Base-by-base conservation (phyloP, 2,113 vertebrate species). In the Urocitellus parryii region DNA sequence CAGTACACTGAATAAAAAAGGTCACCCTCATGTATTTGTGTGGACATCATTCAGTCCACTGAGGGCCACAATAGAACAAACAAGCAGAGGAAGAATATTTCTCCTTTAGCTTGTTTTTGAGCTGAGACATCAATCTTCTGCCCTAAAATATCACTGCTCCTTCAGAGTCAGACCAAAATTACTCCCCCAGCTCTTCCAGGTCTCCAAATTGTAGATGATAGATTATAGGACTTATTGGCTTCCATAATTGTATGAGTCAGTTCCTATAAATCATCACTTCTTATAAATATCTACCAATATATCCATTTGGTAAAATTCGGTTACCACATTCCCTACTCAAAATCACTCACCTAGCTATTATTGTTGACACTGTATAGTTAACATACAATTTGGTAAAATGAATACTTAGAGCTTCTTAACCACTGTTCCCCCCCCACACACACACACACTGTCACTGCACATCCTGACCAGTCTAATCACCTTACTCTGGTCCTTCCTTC, bases 331-430 rank as follows among this genome's bases (percentile, higher is more conserved):
- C 53, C 34, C 34, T 18, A 48, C 27, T 65, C 22, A 83, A 45
- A 91, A 95, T n/a, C 68, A 61, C 29, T 63, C 12, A 48, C 17
- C n/a, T 63, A 11, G 6, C n/a, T 80, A 67, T 83, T 74, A 77
- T 48, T 39, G 53, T 56, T 88, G 82, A 79, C 8, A 29, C 20
- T 65, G 5, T 51, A 16, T 16, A 32, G 20, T 51, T 73, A 88
- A 68, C 18, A 73, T 18, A 93, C 72, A 80, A 53, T 76, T 29
- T 89, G 58, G 27, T 81, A 48, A 92, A 88, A 95, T 73, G 25
- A 88, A 73, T 11, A 68, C 29, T 74, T 24, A 72, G n/a, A 39
- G 32, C 45, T 39, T 42, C 51, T 85, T 91, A 24, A 16, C 22
- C 74, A 95, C 34, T 67, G 4, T 68, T 92, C 90, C 53, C 42